Evolutionary conservation across 2,113 vertebrate genomes (phyloP).

Genomic region (Equus quagga): DNA sequence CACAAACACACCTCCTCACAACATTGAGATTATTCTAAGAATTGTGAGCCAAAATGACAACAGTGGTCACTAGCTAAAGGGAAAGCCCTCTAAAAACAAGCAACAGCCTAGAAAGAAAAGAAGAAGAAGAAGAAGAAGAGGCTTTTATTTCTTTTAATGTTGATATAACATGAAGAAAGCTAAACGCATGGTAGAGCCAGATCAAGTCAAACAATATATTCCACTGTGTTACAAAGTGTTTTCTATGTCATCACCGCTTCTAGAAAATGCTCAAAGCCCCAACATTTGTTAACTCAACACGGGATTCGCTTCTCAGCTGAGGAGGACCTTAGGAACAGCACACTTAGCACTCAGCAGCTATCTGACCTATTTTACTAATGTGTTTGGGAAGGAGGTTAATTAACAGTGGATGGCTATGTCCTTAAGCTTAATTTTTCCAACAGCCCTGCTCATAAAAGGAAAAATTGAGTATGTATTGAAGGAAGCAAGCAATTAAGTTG

Average conservation of each 20-base stretch:
- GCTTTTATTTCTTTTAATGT: conserved; percentile 36
- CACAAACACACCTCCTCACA: conserved; percentile 78
- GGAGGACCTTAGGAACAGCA: conserved; percentile 85
- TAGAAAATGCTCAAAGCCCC: conserved; percentile 59
- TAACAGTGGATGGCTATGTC: conserved; percentile 90
- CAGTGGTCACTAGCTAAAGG: conserved; percentile 50
- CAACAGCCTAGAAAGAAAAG: neutral
- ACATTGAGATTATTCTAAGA: conserved; percentile 77
- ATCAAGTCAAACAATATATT: neutral
- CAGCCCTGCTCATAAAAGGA: conserved; percentile 93
- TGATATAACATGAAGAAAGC: neutral
- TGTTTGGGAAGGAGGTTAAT: conserved; percentile 92
- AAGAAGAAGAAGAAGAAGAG: too few species aligned
- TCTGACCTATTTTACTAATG: conserved; percentile 90
- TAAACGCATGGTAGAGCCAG: neutral
- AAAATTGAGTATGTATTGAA: conserved; percentile 92
- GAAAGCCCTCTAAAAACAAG: conserved; percentile 51
- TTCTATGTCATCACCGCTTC: conserved; percentile 34
- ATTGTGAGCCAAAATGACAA: conserved; percentile 67
- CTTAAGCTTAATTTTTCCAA: conserved; percentile 90
- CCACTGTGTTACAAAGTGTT: neutral
- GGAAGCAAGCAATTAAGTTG: conserved; percentile 96
- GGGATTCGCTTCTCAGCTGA: conserved; percentile 82
- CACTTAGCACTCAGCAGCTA: conserved; percentile 88
- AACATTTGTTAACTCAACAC: conserved; percentile 21